Base-by-base conservation (phyloP, 2,888 invertebrate genomes). In the Pollenia griseotomentosa region DNA sequence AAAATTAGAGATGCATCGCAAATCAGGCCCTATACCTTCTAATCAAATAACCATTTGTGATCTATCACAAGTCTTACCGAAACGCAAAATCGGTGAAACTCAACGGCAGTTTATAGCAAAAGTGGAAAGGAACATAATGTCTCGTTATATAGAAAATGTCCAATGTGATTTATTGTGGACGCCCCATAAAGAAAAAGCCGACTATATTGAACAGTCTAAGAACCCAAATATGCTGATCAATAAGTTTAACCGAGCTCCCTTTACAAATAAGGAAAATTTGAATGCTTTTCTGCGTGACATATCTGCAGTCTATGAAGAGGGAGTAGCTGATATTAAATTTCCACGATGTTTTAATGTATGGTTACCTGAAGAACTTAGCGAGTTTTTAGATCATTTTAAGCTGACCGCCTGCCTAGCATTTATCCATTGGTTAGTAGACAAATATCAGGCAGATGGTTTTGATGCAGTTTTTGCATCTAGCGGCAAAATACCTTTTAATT, bases 141-240 rank as follows among this genome's bases (percentile, higher is more conserved):
- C 96, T 5, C 95, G 97, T 89, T 96, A 97, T 93, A 94, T 98
- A 91, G 96, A 96, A 89, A 96, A 96, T 90, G 95, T 96, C 90
- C 95, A 96, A 0, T 97, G 97, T 1, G 97, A 98, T 90, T 97
- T 98, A 90, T 95, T 98, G 51, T 98, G 98, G 98, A 97, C 97
- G 66, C 96, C 97, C 80, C 96, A 97, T 88, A 95, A 97, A 84
- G 98, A 98, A 89, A 96, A 96, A 93, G 91, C 92, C 81, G 93
- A 94, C 84, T 93, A 93, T 88, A 91, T 93, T 16, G 93, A 94
- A 86, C 92, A 93, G 88, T 91, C 92, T 7, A 93, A 92, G 83
- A 94, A 93, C 89, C 95, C 95, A 83, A 95, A 95, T 61, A 96
- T 96, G 92, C 94, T 96, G 78, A 96, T 97, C 90, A 96, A 96